Conservation (phyloP, 2,797 vertebrate species). For the Sebastes aleutianus region DNA sequence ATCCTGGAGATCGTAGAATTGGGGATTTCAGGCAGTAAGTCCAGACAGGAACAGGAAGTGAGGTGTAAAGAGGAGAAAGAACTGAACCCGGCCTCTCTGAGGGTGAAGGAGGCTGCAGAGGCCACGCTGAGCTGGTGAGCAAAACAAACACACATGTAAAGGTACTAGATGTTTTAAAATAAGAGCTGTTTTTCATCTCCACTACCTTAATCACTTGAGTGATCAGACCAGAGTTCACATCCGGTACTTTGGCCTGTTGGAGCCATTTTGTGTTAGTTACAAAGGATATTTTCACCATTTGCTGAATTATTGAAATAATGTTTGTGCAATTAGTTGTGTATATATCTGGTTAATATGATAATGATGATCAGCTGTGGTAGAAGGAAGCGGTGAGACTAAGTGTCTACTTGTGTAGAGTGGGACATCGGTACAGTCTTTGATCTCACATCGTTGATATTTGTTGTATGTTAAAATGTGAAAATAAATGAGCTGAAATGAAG, state of each 20-base stretch:
- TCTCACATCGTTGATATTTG: too few species aligned
- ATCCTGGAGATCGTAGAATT: constrained; percentile 95
- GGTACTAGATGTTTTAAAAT: neutral
- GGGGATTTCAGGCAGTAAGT: constrained; percentile 94
- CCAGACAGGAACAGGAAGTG: constrained; percentile 88
- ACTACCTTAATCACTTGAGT: neutral
- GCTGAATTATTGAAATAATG: neutral
- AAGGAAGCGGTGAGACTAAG: too few species aligned
- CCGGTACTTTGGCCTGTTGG: neutral
- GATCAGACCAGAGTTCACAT: neutral
- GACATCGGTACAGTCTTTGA: too few species aligned
- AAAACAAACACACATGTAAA: constrained; percentile 35
- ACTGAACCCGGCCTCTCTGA: constrained; percentile 91
- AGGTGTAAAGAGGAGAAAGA: constrained; percentile 92
- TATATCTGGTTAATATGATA: too few species aligned
- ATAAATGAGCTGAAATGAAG: too few species aligned
- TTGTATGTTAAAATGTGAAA: too few species aligned
- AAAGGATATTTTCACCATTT: neutral
- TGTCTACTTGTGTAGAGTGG: too few species aligned
- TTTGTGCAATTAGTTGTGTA: too few species aligned
- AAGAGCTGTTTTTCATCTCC: neutral
- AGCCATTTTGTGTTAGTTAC: neutral
- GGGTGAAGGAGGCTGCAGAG: constrained; percentile 95
- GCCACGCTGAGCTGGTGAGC: constrained; percentile 91
- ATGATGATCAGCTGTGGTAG: neutral